Conservation (phyloP, 1,140 invertebrate genomes). For the Oncopodura yosiiana region DNA sequence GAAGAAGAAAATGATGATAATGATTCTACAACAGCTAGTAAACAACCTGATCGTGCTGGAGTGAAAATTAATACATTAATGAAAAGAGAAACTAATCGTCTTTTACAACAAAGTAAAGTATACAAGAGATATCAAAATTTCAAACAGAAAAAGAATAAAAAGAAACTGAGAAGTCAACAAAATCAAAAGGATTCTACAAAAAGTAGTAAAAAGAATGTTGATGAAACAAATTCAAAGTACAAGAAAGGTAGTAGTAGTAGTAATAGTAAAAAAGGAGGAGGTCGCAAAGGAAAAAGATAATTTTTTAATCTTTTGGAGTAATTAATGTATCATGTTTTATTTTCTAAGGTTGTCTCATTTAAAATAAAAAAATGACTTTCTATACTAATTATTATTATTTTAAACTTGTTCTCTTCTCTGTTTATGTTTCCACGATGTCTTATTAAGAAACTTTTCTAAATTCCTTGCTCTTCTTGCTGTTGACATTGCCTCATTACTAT, state of each 20-base stretch:
- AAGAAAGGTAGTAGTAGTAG: not conserved
- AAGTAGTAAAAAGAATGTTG: not conserved
- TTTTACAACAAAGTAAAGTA: slow-evolving; percentile 21
- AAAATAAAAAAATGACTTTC: too few species aligned
- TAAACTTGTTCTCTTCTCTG: too few species aligned
- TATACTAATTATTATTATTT: too few species aligned
- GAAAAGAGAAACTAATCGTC: slow-evolving; percentile 21
- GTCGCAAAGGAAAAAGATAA: not conserved
- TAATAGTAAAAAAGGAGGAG: slow-evolving; percentile 8
- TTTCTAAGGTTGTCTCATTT: too few species aligned
- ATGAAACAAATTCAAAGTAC: not conserved
- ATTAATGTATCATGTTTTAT: too few species aligned
- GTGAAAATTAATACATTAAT: slow-evolving; percentile 10
- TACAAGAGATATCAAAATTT: slow-evolving; percentile 27
- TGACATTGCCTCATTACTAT: too few species aligned
- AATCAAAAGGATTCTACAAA: not conserved
- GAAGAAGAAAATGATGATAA: slow-evolving; percentile 10
- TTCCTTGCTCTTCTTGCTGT: too few species aligned
- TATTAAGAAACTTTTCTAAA: too few species aligned
- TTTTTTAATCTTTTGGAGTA: too few species aligned
- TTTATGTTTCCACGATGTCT: too few species aligned
- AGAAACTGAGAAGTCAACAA: slow-evolving; percentile 3
- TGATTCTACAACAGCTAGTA: not conserved
- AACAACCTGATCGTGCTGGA: not conserved
- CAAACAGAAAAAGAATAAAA: slow-evolving; percentile 26